Evolutionary conservation across 1,140 invertebrate genomes (phyloP).

Genomic region (Lysiphlebus fabarum): DNA sequence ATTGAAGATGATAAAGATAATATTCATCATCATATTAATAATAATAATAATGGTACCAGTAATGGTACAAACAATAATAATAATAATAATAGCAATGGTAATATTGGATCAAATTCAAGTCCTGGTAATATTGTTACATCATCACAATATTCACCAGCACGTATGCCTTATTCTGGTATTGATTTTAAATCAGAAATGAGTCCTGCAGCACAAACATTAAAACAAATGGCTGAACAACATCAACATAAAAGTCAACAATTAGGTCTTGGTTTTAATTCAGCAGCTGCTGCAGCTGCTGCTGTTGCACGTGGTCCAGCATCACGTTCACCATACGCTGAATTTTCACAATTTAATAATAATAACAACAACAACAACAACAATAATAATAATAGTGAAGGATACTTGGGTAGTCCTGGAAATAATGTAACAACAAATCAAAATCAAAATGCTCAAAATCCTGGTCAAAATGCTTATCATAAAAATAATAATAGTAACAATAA

Average conservation of each 20-base stretch:
- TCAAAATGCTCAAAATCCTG: slow-evolving; percentile 32
- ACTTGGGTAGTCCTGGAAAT: slow-evolving; percentile 54
- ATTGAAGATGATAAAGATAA: slow-evolving; percentile 51
- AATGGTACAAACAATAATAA: slow-evolving; percentile 30
- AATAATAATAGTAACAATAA: slow-evolving; percentile 49
- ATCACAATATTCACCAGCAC: slow-evolving; percentile 54
- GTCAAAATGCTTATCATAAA: slow-evolving; percentile 47
- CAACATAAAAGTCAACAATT: slow-evolving; percentile 74
- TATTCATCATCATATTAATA: slow-evolving; percentile 43
- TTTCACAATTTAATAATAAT: slow-evolving; percentile 48
- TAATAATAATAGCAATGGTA: slow-evolving; percentile 30
- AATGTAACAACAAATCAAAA: slow-evolving; percentile 39
- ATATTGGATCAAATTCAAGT: slow-evolving; percentile 39
- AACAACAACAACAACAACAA: too few species aligned
- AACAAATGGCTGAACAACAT: slow-evolving; percentile 95
- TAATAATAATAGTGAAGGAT: slow-evolving; percentile 41
- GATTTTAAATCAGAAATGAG: slow-evolving; percentile 71
- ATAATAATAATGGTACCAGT: slow-evolving; percentile 19
- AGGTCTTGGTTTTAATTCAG: slow-evolving; percentile 48
- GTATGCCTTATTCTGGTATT: slow-evolving; percentile 50
- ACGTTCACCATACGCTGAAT: slow-evolving; percentile 56
- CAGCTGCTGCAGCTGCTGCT: slow-evolving; percentile 35
- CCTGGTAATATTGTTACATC: slow-evolving; percentile 36
- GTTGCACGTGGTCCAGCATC: slow-evolving; percentile 48
- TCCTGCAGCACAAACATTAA: slow-evolving; percentile 87